phyloP scores from a whole-genome alignment of 2,888 invertebrate genomes.

The Clivina fossor region DNA sequence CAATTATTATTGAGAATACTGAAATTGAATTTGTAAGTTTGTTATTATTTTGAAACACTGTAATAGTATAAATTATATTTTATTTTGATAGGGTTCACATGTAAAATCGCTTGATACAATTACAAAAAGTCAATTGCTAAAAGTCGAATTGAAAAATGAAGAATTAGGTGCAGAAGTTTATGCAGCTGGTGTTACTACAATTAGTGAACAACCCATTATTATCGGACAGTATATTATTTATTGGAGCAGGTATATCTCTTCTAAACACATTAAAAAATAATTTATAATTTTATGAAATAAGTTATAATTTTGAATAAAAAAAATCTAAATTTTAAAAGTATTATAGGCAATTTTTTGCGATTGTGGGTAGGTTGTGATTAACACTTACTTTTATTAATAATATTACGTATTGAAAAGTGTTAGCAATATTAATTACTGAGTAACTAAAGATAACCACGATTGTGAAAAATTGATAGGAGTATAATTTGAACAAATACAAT shows the following conservation, averaged over 20 bases:
- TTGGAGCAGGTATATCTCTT: slow-evolving; percentile 57
- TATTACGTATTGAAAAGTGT: too few species aligned
- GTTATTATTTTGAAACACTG: slow-evolving; percentile 6
- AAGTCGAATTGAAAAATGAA: slow-evolving; percentile 52
- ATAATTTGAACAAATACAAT: slow-evolving; percentile 15
- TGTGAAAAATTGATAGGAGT: slow-evolving; percentile 8
- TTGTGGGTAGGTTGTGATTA: too few species aligned
- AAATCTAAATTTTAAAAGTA: too few species aligned
- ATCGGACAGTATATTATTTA: slow-evolving; percentile 59
- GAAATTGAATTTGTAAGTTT: slow-evolving; percentile 62
- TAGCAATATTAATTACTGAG: too few species aligned
- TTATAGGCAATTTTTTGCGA: too few species aligned
- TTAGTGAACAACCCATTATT: slow-evolving; percentile 54
- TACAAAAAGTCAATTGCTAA: slow-evolving; percentile 50
- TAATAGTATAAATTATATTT: slow-evolving; percentile 9
- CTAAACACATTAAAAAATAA: slow-evolving; percentile 1
- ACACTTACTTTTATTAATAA: too few species aligned
- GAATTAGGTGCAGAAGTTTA: slow-evolving; percentile 59
- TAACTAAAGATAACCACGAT: slow-evolving; percentile 11
- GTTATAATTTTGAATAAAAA: too few species aligned
- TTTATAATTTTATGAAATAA: too few species aligned
- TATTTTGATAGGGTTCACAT: slow-evolving; percentile 43
- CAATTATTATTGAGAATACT: slow-evolving; percentile 66
- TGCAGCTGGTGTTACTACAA: slow-evolving; percentile 51
- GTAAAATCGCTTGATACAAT: slow-evolving; percentile 45